phyloP scores from a whole-genome alignment of 2,888 invertebrate species.

The Eremobia ochroleuca region DNA sequence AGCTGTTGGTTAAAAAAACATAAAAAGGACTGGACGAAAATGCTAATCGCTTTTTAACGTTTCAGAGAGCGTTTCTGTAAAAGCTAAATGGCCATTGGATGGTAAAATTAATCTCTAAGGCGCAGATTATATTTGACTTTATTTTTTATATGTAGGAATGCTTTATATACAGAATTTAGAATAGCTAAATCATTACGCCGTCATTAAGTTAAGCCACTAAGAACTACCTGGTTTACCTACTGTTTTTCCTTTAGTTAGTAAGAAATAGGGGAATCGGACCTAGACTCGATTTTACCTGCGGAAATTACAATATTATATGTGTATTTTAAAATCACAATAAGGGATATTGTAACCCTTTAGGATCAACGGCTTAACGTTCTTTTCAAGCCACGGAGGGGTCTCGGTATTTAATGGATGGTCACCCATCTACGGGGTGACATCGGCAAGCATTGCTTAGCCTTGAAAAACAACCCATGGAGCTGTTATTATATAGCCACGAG shows the following conservation, averaged over 20 bases:
- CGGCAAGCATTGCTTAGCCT: no score
- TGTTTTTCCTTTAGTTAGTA: neutral
- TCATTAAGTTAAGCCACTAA: neutral
- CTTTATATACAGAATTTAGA: neutral
- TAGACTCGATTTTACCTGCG: neutral
- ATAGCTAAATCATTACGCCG: neutral
- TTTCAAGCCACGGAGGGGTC: no score
- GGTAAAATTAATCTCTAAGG: constrained; percentile 26
- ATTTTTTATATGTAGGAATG: neutral
- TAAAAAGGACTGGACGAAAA: constrained; percentile 32
- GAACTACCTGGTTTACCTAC: no score
- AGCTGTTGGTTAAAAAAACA: constrained; percentile 25
- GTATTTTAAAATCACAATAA: no score
- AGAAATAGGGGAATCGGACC: neutral
- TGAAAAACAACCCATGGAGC: no score
- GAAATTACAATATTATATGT: no score
- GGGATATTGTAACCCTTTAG: no score
- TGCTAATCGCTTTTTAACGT: constrained; percentile 52
- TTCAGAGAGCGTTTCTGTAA: constrained; percentile 25
- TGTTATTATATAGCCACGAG: neutral
- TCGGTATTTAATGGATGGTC: no score
- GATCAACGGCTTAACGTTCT: no score
- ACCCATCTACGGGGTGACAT: no score
- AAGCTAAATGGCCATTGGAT: constrained; percentile 27
- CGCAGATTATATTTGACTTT: neutral